These are phyloP conservation scores for Archaeoteleia sp. DNA, from an alignment of 2,888 invertebrate species.

Conservation along the genomic window DNA sequence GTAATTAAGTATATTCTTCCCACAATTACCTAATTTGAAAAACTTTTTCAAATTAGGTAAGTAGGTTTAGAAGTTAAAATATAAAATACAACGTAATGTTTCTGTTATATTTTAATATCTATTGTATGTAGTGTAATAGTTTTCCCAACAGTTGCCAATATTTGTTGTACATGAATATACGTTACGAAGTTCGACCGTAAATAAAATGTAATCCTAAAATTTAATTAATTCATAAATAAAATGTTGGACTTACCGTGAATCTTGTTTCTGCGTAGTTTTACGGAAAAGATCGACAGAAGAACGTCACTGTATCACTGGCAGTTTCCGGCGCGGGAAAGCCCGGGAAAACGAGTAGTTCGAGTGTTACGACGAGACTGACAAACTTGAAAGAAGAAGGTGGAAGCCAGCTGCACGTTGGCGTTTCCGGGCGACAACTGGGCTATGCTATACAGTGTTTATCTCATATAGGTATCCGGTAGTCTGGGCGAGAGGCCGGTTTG, in stretches of 20 bases:
- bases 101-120: no score
- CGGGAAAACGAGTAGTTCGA: constrained; percentile 27
- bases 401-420: constrained; percentile 57
- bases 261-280: neutral
- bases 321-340: constrained; percentile 11
- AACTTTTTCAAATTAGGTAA: no score
- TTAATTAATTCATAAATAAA: neutral
- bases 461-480: constrained; percentile 60
- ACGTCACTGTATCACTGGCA: neutral
- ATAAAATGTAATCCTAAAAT: no score
- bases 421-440: constrained; percentile 63
- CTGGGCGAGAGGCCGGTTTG: constrained; percentile 42
- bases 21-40: no score
- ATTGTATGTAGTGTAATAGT: no score
- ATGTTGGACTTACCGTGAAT: constrained; percentile 9
- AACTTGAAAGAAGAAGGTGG: constrained; percentile 44
- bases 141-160: no score
- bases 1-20: no score
- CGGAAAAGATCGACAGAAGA: neutral
- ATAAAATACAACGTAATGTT: no score
- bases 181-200: no score
- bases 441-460: constrained; percentile 60
- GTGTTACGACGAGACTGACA: constrained; percentile 45
- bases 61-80: no score
- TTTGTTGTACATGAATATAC: no score